A percentile compares a stretch with the other conserved stretches of the same genome.
Evolutionary conservation across 2,113 vertebrate species (phyloP).

Genomic region (Butastur rufipennis): DNA sequence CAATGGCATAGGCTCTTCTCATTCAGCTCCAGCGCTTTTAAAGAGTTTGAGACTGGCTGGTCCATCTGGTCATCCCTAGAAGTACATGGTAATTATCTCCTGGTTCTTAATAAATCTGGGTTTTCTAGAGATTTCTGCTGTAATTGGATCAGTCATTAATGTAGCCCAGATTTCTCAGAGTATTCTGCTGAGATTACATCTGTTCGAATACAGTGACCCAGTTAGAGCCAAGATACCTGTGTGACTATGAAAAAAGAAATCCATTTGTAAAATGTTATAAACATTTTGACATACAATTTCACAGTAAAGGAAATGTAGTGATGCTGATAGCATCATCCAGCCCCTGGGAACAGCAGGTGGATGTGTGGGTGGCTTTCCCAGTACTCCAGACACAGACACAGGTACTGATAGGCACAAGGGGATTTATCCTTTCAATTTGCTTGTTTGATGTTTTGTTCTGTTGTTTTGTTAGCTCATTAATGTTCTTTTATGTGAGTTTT

Average conservation of each 20-base stretch:
- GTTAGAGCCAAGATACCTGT: conserved; percentile 6
- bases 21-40: not conserved
- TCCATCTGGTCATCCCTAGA: conserved; percentile 48
- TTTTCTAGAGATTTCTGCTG: conserved; percentile 41
- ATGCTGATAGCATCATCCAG: not conserved
- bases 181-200: conserved; percentile 59
- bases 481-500: not conserved
- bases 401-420: not conserved
- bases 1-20: not conserved
- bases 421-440: not conserved
- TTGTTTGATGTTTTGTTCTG: not conserved
- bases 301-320: not conserved
- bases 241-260: not conserved
- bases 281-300: not conserved
- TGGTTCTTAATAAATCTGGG: conserved; percentile 30
- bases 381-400: not conserved
- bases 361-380: not conserved
- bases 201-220: conserved; percentile 37
- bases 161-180: conserved; percentile 32
- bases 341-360: not conserved
- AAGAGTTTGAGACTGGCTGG: not conserved
- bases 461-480: not conserved
- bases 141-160: conserved; percentile 51
- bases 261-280: not conserved
- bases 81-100: conserved; percentile 14